Percentiles rank a stretch among this genome's conserved stretches.
These are phyloP conservation scores for Arvicanthis niloticus DNA, from an alignment of 2,113 vertebrate species.

Conservation along the genomic window DNA sequence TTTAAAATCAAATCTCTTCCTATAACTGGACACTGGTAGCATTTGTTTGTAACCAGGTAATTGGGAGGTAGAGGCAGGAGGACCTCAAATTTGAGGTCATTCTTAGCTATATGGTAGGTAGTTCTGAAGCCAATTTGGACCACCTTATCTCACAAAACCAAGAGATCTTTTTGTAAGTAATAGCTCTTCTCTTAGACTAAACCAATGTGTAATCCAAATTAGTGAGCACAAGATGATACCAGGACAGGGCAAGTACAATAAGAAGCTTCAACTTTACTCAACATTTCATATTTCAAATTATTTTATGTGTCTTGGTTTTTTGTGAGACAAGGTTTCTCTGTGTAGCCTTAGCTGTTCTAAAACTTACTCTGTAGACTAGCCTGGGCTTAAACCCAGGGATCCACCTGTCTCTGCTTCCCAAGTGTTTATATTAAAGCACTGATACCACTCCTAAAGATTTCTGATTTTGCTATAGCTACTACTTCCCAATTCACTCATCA, in stretches of 20 bases:
- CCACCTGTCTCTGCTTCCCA: neutral
- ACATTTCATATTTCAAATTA: slow-evolving; percentile 36
- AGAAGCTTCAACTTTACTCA: neutral
- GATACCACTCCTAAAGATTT: slow-evolving; percentile 41
- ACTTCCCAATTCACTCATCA: slow-evolving; percentile 41
- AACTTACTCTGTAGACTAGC: neutral
- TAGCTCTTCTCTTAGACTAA: neutral
- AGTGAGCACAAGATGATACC: neutral
- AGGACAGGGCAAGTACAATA: neutral
- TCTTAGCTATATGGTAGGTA: neutral
- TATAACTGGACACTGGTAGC: neutral
- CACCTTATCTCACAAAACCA: neutral
- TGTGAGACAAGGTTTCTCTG: neutral
- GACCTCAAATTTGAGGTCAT: neutral
- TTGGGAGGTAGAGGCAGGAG: neutral
- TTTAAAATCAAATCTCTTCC: neutral
- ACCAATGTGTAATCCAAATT: slow-evolving; percentile 24
- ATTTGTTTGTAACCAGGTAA: neutral
- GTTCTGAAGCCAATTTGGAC: neutral
- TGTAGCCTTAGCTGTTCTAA: neutral
- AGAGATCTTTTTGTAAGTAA: slow-evolving; percentile 44
- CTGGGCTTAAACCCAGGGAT: neutral
- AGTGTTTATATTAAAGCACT: neutral
- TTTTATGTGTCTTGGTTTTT: neutral
- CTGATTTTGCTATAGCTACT: neutral